Evolutionary conservation across 1,140 invertebrate genomes (phyloP).

Genomic region (Musca vetustissima): DNA sequence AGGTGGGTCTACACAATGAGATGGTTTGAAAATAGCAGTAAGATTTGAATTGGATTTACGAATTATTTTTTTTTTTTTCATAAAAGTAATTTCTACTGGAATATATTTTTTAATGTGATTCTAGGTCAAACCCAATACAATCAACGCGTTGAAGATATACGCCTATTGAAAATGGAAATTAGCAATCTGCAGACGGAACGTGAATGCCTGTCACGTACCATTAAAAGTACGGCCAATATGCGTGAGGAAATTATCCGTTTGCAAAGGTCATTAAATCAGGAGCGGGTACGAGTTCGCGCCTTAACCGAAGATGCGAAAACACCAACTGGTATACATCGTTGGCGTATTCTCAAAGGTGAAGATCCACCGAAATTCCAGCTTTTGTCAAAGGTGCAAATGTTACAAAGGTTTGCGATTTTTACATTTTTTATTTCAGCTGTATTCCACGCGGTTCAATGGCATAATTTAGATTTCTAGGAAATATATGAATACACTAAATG

Average conservation of each 20-base stretch:
- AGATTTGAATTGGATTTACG: no score
- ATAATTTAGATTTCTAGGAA: no score
- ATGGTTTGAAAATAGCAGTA: no score
- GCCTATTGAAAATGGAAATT: conserved; percentile 74
- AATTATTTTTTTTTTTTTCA: no score
- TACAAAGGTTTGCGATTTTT: conserved; percentile 62
- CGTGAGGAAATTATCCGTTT: conserved; percentile 73
- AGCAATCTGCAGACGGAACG: conserved; percentile 68
- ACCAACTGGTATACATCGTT: conserved; percentile 78
- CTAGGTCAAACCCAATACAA: conserved; percentile 68
- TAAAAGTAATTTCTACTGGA: no score
- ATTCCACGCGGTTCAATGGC: no score
- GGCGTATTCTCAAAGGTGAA: conserved; percentile 72
- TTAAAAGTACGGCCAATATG: conserved; percentile 64
- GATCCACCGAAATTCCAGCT: conserved; percentile 73
- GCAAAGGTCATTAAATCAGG: conserved; percentile 66
- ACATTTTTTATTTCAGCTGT: no score
- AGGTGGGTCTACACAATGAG: conserved; percentile 59
- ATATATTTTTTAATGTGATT: no score
- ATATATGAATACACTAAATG: no score
- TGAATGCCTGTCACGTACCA: conserved; percentile 61
- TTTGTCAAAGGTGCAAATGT: conserved; percentile 71
- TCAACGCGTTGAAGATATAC: conserved; percentile 73
- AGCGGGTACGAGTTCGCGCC: conserved; percentile 68
- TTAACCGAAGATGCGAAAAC: conserved; percentile 78